Percentiles rank a stretch among this genome's conserved stretches.
phyloP scores from a whole-genome alignment of 2,797 vertebrate genomes.

The Cryptoblepharus egeriae region DNA sequence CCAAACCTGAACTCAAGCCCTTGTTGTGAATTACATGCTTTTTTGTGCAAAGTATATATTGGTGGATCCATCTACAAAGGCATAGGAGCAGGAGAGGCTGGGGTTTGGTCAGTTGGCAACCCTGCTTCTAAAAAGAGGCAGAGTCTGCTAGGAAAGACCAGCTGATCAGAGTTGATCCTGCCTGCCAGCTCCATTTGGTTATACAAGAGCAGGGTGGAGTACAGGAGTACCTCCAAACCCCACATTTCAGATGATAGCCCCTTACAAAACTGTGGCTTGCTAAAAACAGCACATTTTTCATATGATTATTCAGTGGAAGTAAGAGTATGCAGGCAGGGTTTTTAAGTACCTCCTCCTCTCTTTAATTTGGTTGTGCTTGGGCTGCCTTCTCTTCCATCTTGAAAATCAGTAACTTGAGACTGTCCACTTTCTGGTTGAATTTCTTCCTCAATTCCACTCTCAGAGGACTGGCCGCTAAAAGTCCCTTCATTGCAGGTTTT shows the following conservation, averaged over 20 bases:
- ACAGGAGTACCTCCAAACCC: background rate
- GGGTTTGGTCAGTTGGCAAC: too few relatives aligned
- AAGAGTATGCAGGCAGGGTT: conserved; percentile 23
- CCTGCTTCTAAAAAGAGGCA: background rate
- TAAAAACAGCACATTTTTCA: background rate
- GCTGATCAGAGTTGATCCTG: background rate
- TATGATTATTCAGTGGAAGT: background rate
- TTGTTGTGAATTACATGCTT: too few relatives aligned
- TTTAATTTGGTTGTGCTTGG: conserved; percentile 51
- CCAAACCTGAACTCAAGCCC: too few relatives aligned
- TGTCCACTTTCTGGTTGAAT: conserved; percentile 77
- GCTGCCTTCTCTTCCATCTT: conserved; percentile 76
- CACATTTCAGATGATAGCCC: background rate
- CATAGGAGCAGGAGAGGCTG: too few relatives aligned
- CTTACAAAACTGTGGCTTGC: background rate
- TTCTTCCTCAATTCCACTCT: conserved; percentile 79
- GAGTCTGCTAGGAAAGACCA: background rate
- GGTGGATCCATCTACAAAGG: too few relatives aligned
- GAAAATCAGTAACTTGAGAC: conserved; percentile 72
- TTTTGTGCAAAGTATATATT: too few relatives aligned
- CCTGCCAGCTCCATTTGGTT: background rate
- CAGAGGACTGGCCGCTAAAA: conserved; percentile 77
- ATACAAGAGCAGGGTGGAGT: background rate
- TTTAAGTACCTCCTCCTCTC: conserved; percentile 74
- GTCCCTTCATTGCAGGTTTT: conserved; percentile 71